These are phyloP conservation scores for Sinosuthora webbiana DNA, from an alignment of 2,113 vertebrate genomes.

Conservation along the genomic window DNA sequence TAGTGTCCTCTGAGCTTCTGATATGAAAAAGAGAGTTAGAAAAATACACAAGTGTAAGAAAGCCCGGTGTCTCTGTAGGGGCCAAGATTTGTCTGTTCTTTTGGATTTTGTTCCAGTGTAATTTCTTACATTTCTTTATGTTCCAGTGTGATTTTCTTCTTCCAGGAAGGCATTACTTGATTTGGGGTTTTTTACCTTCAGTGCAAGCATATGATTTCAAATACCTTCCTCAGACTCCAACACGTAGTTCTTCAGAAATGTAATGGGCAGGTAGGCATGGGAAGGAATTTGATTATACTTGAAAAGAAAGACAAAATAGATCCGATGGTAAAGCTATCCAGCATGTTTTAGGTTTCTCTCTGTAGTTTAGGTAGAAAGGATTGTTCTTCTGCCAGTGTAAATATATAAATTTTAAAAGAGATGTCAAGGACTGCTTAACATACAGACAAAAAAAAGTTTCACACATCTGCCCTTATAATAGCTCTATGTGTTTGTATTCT, in stretches of 20 bases:
- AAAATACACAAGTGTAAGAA: background rate
- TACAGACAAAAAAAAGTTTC: constrained; percentile 43
- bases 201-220: background rate
- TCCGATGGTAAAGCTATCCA: constrained; percentile 15
- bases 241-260: background rate
- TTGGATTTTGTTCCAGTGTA: background rate
- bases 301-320: constrained; percentile 31
- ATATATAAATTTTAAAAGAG: constrained; percentile 44
- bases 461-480: constrained; percentile 43
- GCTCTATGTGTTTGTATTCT: constrained; percentile 43
- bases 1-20: background rate
- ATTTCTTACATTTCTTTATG: background rate
- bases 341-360: background rate
- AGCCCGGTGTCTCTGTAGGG: background rate
- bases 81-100: background rate
- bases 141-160: background rate
- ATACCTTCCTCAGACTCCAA: background rate
- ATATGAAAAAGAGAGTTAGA: background rate
- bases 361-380: constrained; percentile 34
- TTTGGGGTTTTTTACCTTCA: background rate
- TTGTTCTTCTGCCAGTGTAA: constrained; percentile 59
- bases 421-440: constrained; percentile 52
- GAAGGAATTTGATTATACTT: constrained; percentile 32
- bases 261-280: constrained; percentile 1
- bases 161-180: background rate